Conservation (phyloP, 2,797 vertebrate genomes). For the Loriculus beryllinus region DNA sequence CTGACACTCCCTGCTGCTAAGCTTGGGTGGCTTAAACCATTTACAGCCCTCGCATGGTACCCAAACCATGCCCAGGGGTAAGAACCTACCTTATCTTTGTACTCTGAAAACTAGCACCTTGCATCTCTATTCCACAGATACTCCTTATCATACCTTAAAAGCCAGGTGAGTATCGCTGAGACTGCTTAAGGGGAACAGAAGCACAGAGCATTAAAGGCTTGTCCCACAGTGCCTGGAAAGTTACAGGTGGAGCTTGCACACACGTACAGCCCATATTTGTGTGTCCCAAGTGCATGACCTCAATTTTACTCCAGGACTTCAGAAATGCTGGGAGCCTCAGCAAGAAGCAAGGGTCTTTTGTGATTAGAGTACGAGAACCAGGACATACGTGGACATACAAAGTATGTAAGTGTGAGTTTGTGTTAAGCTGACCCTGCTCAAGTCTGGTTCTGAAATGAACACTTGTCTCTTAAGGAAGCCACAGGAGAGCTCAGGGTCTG, state of each 20-base stretch:
- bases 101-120: background rate
- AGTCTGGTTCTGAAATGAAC: background rate
- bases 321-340: background rate
- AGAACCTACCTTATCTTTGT: background rate
- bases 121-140: background rate
- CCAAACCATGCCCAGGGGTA: background rate
- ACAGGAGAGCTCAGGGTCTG: background rate
- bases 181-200: background rate
- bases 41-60: background rate
- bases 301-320: background rate
- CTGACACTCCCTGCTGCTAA: background rate
- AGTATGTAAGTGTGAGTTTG: background rate
- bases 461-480: background rate
- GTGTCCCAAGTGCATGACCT: rapidly evolving
- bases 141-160: background rate
- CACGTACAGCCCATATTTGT: rapidly evolving
- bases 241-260: background rate
- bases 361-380: background rate
- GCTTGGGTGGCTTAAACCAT: background rate
- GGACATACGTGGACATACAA: background rate
- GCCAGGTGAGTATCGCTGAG: background rate
- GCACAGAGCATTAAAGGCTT: background rate
- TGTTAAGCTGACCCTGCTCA: background rate
- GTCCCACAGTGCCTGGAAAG: background rate
- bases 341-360: background rate